Evolutionary conservation across 2,888 invertebrate genomes (phyloP), one percentile per base, ranked within the genome.

Genomic region (Volucella bombylans): DNA sequence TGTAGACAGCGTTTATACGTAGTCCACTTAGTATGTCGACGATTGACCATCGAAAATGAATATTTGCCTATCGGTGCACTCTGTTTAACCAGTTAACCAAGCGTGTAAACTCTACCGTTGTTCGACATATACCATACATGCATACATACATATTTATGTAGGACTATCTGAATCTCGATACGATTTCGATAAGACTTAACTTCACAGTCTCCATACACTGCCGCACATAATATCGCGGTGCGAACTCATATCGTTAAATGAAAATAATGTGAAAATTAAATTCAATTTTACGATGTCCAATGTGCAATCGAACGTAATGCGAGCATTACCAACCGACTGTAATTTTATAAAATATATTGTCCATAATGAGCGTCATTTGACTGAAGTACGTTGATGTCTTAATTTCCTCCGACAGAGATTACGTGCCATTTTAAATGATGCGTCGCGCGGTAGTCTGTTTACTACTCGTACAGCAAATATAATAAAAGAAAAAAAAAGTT

Each of bases 231-330:
- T 64, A 52, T 39, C 62, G 55, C 50, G 64, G 85, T 50, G 76
- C 72, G 76, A 81, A 76, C 81, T 85, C 76, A 81, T 80, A 82
- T 86, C 86, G 78, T 86, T 78, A 86, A 86, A 86, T 74, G 65
- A 86, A 86, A 86, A 86, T 86, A 82, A 86, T 86, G 86, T 71
- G 72, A 77, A 78, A 86, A 86, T 86, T 86, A 86, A 82, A 82
- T 86, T 82, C 73, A 74, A 82, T 78, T 85, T 85, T 85, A 82
- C 73, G 86, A 82, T 74, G 77, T 57, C 86, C 77, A 86, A 82
- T 73, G 77, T 59, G 77, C 77, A 78, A 78, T 82, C 73, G 77
- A 86, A 78, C 73, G 86, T 86, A 82, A 86, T 82, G 69, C 77
- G 72, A 80, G 73, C 78, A 78, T 78, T 74, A 86, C 77, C 68